Percentiles rank a stretch among this genome's conserved stretches.
Evolutionary conservation across 1,140 invertebrate genomes (phyloP).

Genomic region (Danaus plexippus): DNA sequence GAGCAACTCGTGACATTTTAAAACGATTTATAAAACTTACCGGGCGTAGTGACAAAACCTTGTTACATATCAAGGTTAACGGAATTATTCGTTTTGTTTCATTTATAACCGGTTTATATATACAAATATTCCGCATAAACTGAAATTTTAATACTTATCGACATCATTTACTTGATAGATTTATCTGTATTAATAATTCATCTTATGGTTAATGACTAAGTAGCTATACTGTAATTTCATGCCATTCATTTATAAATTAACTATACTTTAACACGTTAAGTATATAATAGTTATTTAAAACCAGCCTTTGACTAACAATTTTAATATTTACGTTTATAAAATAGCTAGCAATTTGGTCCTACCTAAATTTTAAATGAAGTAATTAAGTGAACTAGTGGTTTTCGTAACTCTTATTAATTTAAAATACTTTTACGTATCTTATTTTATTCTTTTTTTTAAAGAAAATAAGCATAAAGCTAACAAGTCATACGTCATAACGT

Average conservation of each 20-base stretch:
- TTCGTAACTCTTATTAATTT: too few relatives aligned
- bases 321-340: not conserved
- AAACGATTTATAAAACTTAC: conserved; percentile 23
- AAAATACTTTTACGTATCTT: too few relatives aligned
- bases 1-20: conserved; percentile 21
- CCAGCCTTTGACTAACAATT: conserved; percentile 9
- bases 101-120: conserved; percentile 4
- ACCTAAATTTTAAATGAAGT: too few relatives aligned
- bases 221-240: conserved; percentile 8
- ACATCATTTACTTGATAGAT: too few relatives aligned
- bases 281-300: conserved; percentile 2
- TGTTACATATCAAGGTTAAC: conserved; percentile 23
- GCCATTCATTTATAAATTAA: conserved; percentile 12
- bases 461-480: too few relatives aligned
- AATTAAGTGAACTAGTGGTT: too few relatives aligned
- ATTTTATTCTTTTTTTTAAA: too few relatives aligned
- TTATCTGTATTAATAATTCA: too few relatives aligned
- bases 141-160: too few relatives aligned
- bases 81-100: conserved; percentile 22
- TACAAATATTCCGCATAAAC: too few relatives aligned
- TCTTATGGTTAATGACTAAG: not conserved
- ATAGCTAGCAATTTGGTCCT: too few relatives aligned
- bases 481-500: too few relatives aligned
- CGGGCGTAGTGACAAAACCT: conserved; percentile 21
- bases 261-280: conserved; percentile 11